Evolutionary conservation across 2,888 invertebrate genomes (phyloP), one percentile per base, ranked within the genome.

Genomic region (Himalopsyche tibetana): DNA sequence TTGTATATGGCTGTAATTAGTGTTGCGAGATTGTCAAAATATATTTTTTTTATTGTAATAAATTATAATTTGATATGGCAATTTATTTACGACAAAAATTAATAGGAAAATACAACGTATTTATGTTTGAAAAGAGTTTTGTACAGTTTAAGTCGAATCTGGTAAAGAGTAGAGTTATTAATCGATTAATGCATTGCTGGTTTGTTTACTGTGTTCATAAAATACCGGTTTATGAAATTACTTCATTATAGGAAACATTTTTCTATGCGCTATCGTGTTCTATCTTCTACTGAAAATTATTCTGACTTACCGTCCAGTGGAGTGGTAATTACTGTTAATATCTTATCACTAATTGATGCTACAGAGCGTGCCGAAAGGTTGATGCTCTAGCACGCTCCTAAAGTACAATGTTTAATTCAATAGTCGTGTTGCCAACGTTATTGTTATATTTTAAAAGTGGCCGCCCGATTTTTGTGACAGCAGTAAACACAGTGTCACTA

Each of bases 401-500:
- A 80, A 17, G 9, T n/a, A 40, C 42, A 80, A n/a, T 80, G 80
- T 80, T 36, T 28, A 80, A 80, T 80, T 80, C 80, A 80, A 80
- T 38, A 80, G 17, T 80, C 80, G 28, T 63, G 63, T 63, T 63
- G 63, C 63, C 15, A 63, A 63, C 63, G 63, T 8, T 19, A 19
- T 63, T 63, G 63, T 19, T 63, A 15, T 63, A 19, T 63, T 19
- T 63, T 63, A 8, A 80, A 42, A 80, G 38, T 80, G 40, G 42
- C 40, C 80, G 80, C 40, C 80, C 63, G 80, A 42, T 42, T 42
- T 80, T 80, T 80, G 80, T 80, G 80, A 80, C 80, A 80, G 28
- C 38, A 8, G 38, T 42, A 79, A 86, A 84, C 83, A 86, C 82
- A 83, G 79, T 86, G 84, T 88, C 88, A 87, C 88, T 84, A 88